Percentiles rank a stretch among this genome's conserved stretches.
These are phyloP conservation scores for Stomorhina lunata DNA, from an alignment of 2,888 invertebrate genomes.

Conservation along the genomic window DNA sequence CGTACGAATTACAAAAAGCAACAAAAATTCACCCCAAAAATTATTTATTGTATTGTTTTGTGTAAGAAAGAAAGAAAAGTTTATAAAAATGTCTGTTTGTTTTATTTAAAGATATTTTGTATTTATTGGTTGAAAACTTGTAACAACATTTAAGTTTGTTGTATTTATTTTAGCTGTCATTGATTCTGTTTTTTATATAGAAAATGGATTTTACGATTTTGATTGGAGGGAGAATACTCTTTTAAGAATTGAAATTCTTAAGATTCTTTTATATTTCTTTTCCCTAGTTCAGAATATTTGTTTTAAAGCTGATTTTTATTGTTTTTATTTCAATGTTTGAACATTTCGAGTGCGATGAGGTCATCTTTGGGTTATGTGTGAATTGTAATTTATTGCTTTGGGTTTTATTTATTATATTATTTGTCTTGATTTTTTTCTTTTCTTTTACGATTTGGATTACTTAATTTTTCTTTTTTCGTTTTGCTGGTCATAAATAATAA, in stretches of 20 bases:
- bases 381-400: conserved; percentile 56
- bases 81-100: background rate
- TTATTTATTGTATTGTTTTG: background rate
- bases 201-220: background rate
- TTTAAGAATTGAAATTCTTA: background rate
- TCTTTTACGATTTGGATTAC: too few species aligned
- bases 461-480: background rate
- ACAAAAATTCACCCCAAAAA: background rate
- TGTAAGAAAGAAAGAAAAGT: background rate
- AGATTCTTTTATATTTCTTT: background rate
- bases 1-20: conserved; percentile 1
- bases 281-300: background rate
- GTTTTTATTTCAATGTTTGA: too few species aligned
- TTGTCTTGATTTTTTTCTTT: conserved; percentile 1
- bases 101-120: background rate
- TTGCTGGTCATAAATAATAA: background rate
- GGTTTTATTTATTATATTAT: conserved; percentile 39
- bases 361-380: conserved; percentile 41
- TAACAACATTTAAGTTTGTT: conserved; percentile 14
- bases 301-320: background rate
- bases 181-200: background rate
- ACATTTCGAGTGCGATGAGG: conserved; percentile 10
- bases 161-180: background rate
- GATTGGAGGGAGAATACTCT: background rate
- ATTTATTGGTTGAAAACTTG: background rate